Percentiles rank a stretch among this genome's conserved stretches.
phyloP scores from a whole-genome alignment of 2,888 invertebrate genomes.

The Monochamus alternatus region DNA sequence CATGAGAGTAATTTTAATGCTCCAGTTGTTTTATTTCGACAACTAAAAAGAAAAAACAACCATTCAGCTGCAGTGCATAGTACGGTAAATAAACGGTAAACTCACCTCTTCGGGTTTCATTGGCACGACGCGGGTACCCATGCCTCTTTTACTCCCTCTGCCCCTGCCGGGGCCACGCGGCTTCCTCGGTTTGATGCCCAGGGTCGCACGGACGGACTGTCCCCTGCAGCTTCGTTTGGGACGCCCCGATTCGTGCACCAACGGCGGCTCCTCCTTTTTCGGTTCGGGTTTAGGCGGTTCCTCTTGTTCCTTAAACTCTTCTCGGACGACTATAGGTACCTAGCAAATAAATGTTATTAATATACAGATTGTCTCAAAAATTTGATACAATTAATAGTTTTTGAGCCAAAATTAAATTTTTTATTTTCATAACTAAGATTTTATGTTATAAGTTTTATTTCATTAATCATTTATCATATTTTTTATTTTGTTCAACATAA shows the following conservation, averaged over 20 bases:
- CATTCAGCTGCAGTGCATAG: slow-evolving; percentile 41
- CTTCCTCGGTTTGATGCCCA: slow-evolving; percentile 69
- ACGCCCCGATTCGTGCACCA: slow-evolving; percentile 60
- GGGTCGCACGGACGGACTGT: slow-evolving; percentile 66
- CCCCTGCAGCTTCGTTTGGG: slow-evolving; percentile 70
- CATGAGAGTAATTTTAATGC: slow-evolving; percentile 39
- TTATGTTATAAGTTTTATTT: too few species aligned
- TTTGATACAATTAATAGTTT: too few species aligned
- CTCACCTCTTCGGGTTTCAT: slow-evolving; percentile 59
- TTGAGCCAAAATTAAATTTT: too few species aligned
- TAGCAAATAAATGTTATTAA: slow-evolving; percentile 48
- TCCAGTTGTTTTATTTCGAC: slow-evolving; percentile 46
- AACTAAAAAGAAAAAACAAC: slow-evolving; percentile 52
- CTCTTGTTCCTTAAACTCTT: slow-evolving; percentile 65
- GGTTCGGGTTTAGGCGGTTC: slow-evolving; percentile 39
- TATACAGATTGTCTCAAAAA: too few species aligned
- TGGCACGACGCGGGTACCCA: slow-evolving; percentile 45
- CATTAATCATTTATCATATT: too few species aligned
- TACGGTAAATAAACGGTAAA: slow-evolving; percentile 43
- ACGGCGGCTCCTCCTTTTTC: slow-evolving; percentile 26
- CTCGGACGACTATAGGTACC: slow-evolving; percentile 67
- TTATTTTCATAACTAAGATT: too few species aligned
- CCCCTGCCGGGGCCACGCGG: slow-evolving; percentile 65
- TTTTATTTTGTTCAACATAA: too few species aligned
- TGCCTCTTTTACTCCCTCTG: slow-evolving; percentile 60